Percentiles rank a stretch among this genome's conserved stretches.
Conservation (phyloP, 1,140 invertebrate species). For the Leguminivora glycinivorella region DNA sequence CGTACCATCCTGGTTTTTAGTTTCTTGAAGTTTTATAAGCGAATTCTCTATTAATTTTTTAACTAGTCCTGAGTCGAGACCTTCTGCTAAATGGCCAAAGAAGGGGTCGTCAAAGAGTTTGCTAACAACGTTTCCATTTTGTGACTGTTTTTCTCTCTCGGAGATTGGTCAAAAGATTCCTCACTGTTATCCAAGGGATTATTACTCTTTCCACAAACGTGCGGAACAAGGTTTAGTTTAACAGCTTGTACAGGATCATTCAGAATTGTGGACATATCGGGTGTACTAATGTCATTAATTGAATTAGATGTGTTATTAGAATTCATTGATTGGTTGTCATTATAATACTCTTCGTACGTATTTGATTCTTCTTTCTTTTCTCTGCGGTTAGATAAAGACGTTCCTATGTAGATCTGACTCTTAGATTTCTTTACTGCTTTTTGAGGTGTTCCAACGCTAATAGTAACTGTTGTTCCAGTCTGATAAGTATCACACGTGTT, state of each 20-base stretch:
- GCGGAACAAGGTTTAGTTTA: constrained; percentile 84
- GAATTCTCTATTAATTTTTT: constrained; percentile 83
- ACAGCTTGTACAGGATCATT: constrained; percentile 86
- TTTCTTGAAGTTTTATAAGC: constrained; percentile 80
- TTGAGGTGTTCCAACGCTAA: constrained; percentile 74
- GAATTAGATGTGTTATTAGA: constrained; percentile 33
- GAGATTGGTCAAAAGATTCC: constrained; percentile 36
- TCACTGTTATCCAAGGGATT: constrained; percentile 39
- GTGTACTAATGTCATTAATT: constrained; percentile 44
- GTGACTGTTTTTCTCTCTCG: constrained; percentile 46
- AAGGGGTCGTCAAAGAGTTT: constrained; percentile 82
- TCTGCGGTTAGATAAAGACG: constrained; percentile 53
- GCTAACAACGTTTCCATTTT: constrained; percentile 75
- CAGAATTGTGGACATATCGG: constrained; percentile 79
- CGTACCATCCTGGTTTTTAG: constrained; percentile 76
- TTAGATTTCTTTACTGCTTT: constrained; percentile 67
- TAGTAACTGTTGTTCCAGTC: constrained; percentile 79
- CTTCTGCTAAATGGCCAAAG: constrained; percentile 81
- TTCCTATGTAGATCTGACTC: constrained; percentile 77
- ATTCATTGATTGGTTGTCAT: constrained; percentile 38
- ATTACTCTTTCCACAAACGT: constrained; percentile 83
- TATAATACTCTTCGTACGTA: constrained; percentile 69
- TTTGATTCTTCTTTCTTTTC: constrained; percentile 56
- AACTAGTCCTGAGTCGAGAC: constrained; percentile 79
- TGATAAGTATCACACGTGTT: constrained; percentile 69